These are phyloP conservation scores for Tenthredo livida DNA, from an alignment of 2,888 invertebrate genomes.

Conservation along the genomic window DNA sequence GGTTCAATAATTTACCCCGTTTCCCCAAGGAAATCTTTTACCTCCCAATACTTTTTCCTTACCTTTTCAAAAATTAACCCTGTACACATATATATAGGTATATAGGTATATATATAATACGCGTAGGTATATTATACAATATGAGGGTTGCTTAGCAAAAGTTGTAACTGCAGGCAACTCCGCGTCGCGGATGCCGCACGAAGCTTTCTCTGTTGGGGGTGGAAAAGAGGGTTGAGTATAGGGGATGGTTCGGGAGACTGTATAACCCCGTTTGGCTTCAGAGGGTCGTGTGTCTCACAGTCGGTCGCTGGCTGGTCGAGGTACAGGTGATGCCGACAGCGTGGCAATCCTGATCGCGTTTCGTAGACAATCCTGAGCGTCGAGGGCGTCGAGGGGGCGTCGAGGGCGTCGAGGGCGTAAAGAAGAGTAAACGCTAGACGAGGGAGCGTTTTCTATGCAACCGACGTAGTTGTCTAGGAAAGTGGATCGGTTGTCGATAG, in stretches of 20 bases:
- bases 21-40: constrained; percentile 30
- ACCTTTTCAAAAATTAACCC: neutral
- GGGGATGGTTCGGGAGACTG: constrained; percentile 49
- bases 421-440: constrained; percentile 18
- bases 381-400: constrained; percentile 36
- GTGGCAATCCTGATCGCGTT: constrained; percentile 44
- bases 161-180: constrained; percentile 47
- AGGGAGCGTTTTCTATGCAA: neutral
- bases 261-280: constrained; percentile 49
- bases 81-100: neutral
- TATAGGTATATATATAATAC: neutral
- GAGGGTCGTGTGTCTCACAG: constrained; percentile 47
- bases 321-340: constrained; percentile 52
- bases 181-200: constrained; percentile 51
- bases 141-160: constrained; percentile 18
- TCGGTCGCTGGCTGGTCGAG: constrained; percentile 52
- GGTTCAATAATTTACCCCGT: constrained; percentile 16
- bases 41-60: neutral
- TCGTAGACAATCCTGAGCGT: constrained; percentile 24
- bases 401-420: constrained; percentile 18
- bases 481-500: constrained; percentile 24
- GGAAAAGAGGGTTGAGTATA: constrained; percentile 21
- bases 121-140: neutral
- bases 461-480: constrained; percentile 8
- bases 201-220: constrained; percentile 34